Evolutionary conservation across 30 jellyfish, hydroid and myxozoan genomes (phyloP).

Genomic region (Hydra vulgaris): DNA sequence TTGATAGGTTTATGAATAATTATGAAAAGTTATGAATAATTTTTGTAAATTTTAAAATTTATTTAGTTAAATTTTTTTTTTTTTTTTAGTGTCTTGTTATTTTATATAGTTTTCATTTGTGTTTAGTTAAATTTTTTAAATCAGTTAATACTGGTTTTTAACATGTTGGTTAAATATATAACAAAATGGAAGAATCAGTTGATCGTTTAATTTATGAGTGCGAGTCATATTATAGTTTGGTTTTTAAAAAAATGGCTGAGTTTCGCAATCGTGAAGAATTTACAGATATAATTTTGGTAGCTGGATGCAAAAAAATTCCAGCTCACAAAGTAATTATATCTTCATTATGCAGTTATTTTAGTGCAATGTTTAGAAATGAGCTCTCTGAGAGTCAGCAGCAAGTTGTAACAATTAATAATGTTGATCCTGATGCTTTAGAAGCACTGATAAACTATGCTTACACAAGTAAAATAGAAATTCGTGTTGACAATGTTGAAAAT

Average conservation of each 20-base stretch:
- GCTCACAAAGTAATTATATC: slow-evolving; percentile 80
- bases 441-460: slow-evolving; percentile 73
- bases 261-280: slow-evolving; percentile 53
- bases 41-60: too few relatives aligned
- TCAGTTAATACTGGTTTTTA: not conserved
- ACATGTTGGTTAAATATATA: not conserved
- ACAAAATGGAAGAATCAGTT: slow-evolving; percentile 50
- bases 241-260: slow-evolving; percentile 62
- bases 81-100: too few relatives aligned
- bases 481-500: slow-evolving; percentile 85
- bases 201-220: slow-evolving; percentile 60
- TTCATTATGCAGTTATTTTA: slow-evolving; percentile 69
- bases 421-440: slow-evolving; percentile 83
- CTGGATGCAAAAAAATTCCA: slow-evolving; percentile 63
- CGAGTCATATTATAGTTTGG: slow-evolving; percentile 20
- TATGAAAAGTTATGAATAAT: too few relatives aligned
- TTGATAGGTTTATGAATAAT: too few relatives aligned
- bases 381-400: slow-evolving; percentile 64
- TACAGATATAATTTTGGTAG: slow-evolving; percentile 68
- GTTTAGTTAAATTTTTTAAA: too few relatives aligned
- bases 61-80: too few relatives aligned
- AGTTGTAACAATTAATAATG: slow-evolving; percentile 68
- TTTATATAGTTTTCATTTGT: too few relatives aligned
- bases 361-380: slow-evolving; percentile 80
- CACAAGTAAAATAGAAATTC: slow-evolving; percentile 59